These are phyloP conservation scores for Brachionus sp. DNA, from an alignment of 1,140 invertebrate genomes.

Conservation along the genomic window DNA sequence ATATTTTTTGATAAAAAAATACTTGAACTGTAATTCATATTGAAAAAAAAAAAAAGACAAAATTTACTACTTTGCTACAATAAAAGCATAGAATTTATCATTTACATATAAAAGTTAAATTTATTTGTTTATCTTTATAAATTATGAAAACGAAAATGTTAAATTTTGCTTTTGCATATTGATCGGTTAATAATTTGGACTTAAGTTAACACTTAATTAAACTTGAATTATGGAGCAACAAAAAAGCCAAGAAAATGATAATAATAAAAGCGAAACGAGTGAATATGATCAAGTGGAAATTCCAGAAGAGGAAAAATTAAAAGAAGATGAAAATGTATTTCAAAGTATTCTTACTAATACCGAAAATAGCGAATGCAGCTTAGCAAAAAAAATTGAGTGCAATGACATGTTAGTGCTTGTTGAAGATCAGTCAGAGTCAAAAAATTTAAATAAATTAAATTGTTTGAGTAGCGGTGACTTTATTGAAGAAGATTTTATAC, in stretches of 20 bases:
- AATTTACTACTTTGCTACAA: background rate
- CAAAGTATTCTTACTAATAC: background rate
- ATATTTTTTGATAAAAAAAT: no score
- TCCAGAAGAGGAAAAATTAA: background rate
- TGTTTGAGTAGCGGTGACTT: slow-evolving; percentile 30
- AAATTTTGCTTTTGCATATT: background rate
- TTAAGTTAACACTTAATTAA: background rate
- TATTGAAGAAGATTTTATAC: slow-evolving; percentile 25
- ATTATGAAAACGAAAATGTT: background rate
- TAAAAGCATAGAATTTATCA: background rate
- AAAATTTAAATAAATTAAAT: slow-evolving; percentile 23
- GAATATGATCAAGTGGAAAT: background rate
- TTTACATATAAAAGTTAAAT: background rate
- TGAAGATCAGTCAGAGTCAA: background rate
- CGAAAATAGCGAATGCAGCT: background rate
- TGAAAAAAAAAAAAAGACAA: background rate
- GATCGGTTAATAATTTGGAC: background rate
- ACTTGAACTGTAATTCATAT: no score
- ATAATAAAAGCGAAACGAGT: background rate
- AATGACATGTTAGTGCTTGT: background rate
- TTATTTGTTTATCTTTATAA: background rate
- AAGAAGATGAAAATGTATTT: background rate
- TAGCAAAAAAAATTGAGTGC: background rate
- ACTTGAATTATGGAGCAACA: background rate
- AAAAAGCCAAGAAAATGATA: background rate